Base-by-base conservation (phyloP, 2,113 vertebrate species). In the Melospiza georgiana region DNA sequence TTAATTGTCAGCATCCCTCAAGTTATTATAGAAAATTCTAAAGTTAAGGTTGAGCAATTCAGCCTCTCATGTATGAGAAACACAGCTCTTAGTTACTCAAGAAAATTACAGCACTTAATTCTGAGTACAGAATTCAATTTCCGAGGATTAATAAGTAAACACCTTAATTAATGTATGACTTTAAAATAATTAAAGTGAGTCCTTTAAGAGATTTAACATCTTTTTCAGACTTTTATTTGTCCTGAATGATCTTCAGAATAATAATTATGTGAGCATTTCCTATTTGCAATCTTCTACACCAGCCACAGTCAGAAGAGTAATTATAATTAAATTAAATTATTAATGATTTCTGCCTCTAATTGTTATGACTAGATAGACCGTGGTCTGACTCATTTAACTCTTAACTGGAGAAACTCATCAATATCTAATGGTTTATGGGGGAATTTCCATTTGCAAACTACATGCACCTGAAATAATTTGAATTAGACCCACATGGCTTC, bases 311-410 rank as follows among this genome's bases (percentile, higher is more conserved):
- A 88, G 83, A 94, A 84, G 84, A 79, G 54, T 82, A 25, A 62
- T 91, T 95, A 79, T 95, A 94, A 94, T 93, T 84, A 90, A 91
- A 91, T 95, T 91, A 92, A 96, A 94, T 95, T 95, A 97, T 96
- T 97, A 94, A 96, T 94, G 41, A 94, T 83, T 94, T 91, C 91
- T 95, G 75, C 59, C 58, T 87, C 77, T 82, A 87, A 93, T 89
- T 95, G 66, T 96, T 93, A 66, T 91, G 57, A 76, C 81, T 84
- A 80, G 63, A 88, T 93, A 87, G 75, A 83, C 71, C 28, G 17
- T 1, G 3, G 79, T 62, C 79, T 77, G 84, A 94, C 31, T 93
- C 74, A 76, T 82, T 91, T 95, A 95, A 95, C 84, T 94, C 81
- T 89, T 89, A 92, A 72, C 31, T 69, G 66, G 62, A 82, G 41